A percentile compares a stretch with the other conserved stretches of the same genome.
These are phyloP conservation scores for Lasioglossum oenotherae DNA, from an alignment of 2,888 invertebrate genomes.

Conservation along the genomic window DNA sequence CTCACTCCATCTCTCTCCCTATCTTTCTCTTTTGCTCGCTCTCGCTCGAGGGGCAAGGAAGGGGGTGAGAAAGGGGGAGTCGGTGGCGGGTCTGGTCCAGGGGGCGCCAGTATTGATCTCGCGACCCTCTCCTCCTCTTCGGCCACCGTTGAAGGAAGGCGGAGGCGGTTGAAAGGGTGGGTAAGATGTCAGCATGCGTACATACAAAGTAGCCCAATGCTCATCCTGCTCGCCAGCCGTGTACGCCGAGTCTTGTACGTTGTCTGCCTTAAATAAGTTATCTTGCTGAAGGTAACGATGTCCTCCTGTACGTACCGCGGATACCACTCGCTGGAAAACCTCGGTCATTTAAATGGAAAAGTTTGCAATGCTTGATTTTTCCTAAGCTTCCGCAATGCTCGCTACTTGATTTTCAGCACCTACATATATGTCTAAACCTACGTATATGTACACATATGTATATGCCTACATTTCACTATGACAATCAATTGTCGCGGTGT, in stretches of 20 bases:
- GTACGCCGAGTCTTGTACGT: slow-evolving; percentile 63
- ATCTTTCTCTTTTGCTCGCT: not conserved
- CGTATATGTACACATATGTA: too few relatives aligned
- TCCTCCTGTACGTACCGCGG: slow-evolving; percentile 22
- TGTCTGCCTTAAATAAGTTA: slow-evolving; percentile 71
- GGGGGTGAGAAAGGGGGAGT: slow-evolving; percentile 65
- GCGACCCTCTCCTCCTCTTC: slow-evolving; percentile 74
- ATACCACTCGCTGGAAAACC: slow-evolving; percentile 11
- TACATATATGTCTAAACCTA: too few relatives aligned
- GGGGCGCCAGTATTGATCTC: slow-evolving; percentile 84
- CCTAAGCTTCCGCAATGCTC: not conserved
- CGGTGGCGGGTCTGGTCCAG: slow-evolving; percentile 81
- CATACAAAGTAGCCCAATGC: slow-evolving; percentile 83
- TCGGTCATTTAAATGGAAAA: slow-evolving; percentile 43
- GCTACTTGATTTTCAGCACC: not conserved
- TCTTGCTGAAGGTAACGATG: slow-evolving; percentile 58
- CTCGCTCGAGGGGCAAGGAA: slow-evolving; percentile 41
- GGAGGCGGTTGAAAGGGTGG: slow-evolving; percentile 78
- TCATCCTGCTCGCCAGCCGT: slow-evolving; percentile 54
- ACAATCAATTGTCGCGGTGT: not conserved
- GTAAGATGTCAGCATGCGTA: slow-evolving; percentile 84
- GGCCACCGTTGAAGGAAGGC: slow-evolving; percentile 71
- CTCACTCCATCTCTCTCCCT: slow-evolving; percentile 20
- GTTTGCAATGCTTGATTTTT: slow-evolving; percentile 42
- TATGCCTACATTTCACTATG: not conserved